Percentiles rank a stretch among this genome's conserved stretches.
These are phyloP conservation scores for Falco cherrug DNA, from an alignment of 2,797 vertebrate species.

Conservation along the genomic window DNA sequence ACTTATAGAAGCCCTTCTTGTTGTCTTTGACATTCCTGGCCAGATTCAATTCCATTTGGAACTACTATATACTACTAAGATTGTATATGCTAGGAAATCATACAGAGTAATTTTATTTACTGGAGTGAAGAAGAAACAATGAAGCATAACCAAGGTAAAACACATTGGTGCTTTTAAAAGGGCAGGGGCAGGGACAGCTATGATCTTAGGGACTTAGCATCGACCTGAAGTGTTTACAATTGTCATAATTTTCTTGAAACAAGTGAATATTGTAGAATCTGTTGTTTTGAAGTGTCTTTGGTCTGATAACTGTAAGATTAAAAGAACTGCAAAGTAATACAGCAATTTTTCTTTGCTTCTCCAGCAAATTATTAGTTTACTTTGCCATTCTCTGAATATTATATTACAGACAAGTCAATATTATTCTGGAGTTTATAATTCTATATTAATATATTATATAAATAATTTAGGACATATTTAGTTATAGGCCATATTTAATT, in stretches of 20 bases:
- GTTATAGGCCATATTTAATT: neutral
- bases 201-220: neutral
- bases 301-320: neutral
- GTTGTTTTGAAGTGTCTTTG: neutral
- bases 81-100: neutral
- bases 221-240: neutral
- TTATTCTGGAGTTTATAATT: neutral
- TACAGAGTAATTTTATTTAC: constrained; percentile 29
- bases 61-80: neutral
- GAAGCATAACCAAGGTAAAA: neutral
- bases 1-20: neutral
- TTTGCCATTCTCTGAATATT: constrained; percentile 15
- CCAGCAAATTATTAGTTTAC: constrained; percentile 30
- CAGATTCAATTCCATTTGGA: neutral
- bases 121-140: neutral
- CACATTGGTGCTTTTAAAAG: neutral
- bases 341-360: constrained; percentile 31
- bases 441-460: constrained; percentile 38
- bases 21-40: neutral
- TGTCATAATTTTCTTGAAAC: neutral
- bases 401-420: neutral
- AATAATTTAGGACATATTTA: constrained; percentile 15
- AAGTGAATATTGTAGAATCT: neutral
- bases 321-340: constrained; percentile 34
- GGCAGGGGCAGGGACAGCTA: neutral